A percentile compares a stretch with the other conserved stretches of the same genome.
Conservation (phyloP, 2,888 invertebrate genomes). For the Brachyopa scutellaris region DNA sequence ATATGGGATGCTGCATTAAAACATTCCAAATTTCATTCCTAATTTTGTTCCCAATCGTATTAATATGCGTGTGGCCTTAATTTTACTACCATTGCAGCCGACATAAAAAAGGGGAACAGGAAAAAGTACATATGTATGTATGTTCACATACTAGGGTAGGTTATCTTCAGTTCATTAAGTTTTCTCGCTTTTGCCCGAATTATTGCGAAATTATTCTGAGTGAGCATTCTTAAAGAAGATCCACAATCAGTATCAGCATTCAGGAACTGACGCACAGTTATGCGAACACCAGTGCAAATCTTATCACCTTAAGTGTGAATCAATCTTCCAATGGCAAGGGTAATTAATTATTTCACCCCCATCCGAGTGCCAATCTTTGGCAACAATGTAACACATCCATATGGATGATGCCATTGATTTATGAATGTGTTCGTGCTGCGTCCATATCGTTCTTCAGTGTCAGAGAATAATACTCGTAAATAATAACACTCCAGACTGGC, state of each 20-base stretch:
- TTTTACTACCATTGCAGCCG: not conserved
- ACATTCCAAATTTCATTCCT: too few species aligned
- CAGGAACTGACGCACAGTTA: slow-evolving; percentile 24
- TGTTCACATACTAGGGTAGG: too few species aligned
- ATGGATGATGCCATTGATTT: slow-evolving; percentile 70
- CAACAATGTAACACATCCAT: slow-evolving; percentile 68
- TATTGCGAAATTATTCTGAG: slow-evolving; percentile 19
- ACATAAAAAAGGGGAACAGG: not conserved
- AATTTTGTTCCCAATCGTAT: too few species aligned
- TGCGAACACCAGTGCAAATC: slow-evolving; percentile 67
- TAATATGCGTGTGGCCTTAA: not conserved
- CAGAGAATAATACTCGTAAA: slow-evolving; percentile 62
- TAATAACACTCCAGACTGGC: slow-evolving; percentile 53
- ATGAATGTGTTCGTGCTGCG: slow-evolving; percentile 56
- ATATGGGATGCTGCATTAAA: too few species aligned
- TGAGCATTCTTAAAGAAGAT: not conserved
- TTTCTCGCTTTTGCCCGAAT: not conserved
- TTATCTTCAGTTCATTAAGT: not conserved
- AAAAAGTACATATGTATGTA: too few species aligned
- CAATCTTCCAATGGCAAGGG: slow-evolving; percentile 74
- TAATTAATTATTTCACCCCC: slow-evolving; percentile 67
- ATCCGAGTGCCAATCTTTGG: slow-evolving; percentile 33
- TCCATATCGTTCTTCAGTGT: slow-evolving; percentile 38
- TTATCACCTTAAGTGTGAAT: slow-evolving; percentile 79
- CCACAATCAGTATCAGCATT: slow-evolving; percentile 2